phyloP scores from a whole-genome alignment of 2,888 invertebrate genomes.

The Nephrotoma guestfalica region DNA sequence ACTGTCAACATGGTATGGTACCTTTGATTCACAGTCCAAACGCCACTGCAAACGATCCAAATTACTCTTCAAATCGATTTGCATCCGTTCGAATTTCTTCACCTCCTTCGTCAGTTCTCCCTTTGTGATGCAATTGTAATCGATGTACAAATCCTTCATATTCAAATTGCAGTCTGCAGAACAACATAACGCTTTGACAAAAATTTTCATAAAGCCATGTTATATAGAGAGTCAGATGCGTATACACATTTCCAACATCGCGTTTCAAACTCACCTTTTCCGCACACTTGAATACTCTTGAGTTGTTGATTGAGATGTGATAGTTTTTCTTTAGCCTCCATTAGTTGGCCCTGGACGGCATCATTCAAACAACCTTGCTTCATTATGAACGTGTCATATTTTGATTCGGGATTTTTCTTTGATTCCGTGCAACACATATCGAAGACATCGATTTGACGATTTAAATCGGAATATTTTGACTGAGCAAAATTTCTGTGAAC shows the following conservation, averaged over 20 bases:
- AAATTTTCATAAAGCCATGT: neutral
- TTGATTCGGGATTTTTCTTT: slow-evolving; percentile 9
- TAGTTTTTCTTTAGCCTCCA: slow-evolving; percentile 11
- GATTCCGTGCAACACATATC: neutral
- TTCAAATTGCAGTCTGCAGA: slow-evolving; percentile 10
- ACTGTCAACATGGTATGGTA: neutral
- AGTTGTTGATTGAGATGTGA: slow-evolving; percentile 9
- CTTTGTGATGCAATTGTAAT: slow-evolving; percentile 12
- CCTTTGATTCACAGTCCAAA: slow-evolving; percentile 12
- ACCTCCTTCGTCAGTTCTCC: slow-evolving; percentile 12
- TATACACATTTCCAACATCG: neutral
- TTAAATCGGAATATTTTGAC: slow-evolving; percentile 8
- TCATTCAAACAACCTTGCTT: slow-evolving; percentile 10
- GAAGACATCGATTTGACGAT: slow-evolving; percentile 9
- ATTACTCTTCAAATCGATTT: slow-evolving; percentile 12
- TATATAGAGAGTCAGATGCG: neutral
- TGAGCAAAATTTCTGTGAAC: slow-evolving; percentile 7
- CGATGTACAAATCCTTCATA: slow-evolving; percentile 11
- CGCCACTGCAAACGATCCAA: slow-evolving; percentile 11
- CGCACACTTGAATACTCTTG: slow-evolving; percentile 9
- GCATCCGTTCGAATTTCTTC: slow-evolving; percentile 11
- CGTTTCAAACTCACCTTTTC: slow-evolving; percentile 7
- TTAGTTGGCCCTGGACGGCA: slow-evolving; percentile 6
- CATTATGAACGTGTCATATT: slow-evolving; percentile 9
- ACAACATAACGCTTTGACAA: neutral